These are phyloP conservation scores for Globodera ellingtonae DNA, from an alignment of 1,140 invertebrate genomes.

Conservation along the genomic window DNA sequence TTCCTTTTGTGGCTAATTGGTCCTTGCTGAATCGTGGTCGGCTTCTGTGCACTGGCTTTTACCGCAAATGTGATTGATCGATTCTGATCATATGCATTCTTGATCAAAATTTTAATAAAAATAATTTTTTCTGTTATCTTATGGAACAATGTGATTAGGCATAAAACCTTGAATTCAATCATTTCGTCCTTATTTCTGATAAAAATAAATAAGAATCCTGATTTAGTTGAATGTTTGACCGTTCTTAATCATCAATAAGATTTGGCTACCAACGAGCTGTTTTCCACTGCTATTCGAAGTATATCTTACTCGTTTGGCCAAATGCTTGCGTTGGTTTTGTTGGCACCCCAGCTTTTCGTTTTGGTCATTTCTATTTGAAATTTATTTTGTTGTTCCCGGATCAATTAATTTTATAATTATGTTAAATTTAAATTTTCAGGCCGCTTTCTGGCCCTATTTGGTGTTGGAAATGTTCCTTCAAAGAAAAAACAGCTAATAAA, in stretches of 20 bases:
- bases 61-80: slow-evolving; percentile 38
- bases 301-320: slow-evolving; percentile 56
- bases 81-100: too few species aligned
- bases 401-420: too few species aligned
- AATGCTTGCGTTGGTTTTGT: slow-evolving; percentile 50
- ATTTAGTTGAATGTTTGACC: too few species aligned
- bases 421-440: too few species aligned
- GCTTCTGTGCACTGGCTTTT: slow-evolving; percentile 54
- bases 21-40: slow-evolving; percentile 46
- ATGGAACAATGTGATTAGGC: too few species aligned
- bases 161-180: too few species aligned
- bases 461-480: too few species aligned
- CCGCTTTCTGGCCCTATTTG: slow-evolving; percentile 47
- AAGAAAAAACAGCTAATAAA: too few species aligned
- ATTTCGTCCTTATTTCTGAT: too few species aligned
- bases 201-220: too few species aligned
- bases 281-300: slow-evolving; percentile 58
- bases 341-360: slow-evolving; percentile 57
- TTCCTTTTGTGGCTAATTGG: slow-evolving; percentile 29
- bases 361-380: slow-evolving; percentile 34
- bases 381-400: background rate
- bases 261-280: slow-evolving; percentile 54
- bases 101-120: too few species aligned
- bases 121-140: too few species aligned
- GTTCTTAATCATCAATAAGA: slow-evolving; percentile 13